Conservation (phyloP, 2,888 invertebrate species). For the Omphaloscelis lunosa region DNA sequence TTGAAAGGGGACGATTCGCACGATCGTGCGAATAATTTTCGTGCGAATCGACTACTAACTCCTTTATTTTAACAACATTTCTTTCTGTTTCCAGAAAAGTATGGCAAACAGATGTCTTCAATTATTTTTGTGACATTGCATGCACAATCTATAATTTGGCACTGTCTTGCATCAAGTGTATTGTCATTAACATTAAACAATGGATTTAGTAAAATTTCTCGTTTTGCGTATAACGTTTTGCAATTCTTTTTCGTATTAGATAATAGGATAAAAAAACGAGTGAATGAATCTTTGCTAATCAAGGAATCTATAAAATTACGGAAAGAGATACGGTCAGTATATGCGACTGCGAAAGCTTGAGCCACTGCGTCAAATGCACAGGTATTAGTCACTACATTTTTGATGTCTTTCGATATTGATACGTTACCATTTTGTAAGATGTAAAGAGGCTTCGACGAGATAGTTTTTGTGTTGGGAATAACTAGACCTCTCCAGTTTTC, state of each 20-base stretch:
- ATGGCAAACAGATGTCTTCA: constrained; percentile 30
- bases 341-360: constrained; percentile 38
- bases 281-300: constrained; percentile 33
- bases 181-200: constrained; percentile 26
- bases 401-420: constrained; percentile 28
- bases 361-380: constrained; percentile 40
- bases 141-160: constrained; percentile 32
- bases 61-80: constrained; percentile 35
- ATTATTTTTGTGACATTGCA: constrained; percentile 41
- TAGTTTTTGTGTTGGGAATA: constrained; percentile 29
- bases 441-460: constrained; percentile 26
- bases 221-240: constrained; percentile 29
- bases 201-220: constrained; percentile 28
- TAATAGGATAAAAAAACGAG: constrained; percentile 28
- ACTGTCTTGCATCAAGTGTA: constrained; percentile 28
- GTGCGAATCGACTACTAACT: too few species aligned
- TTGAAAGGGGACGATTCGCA: too few species aligned
- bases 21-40: too few species aligned
- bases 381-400: constrained; percentile 31
- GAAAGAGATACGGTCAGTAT: constrained; percentile 17
- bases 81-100: constrained; percentile 30
- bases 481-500: constrained; percentile 36
- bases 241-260: constrained; percentile 29
- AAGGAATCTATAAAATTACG: constrained; percentile 24
- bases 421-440: constrained; percentile 40